Evolutionary conservation across 1,140 invertebrate genomes (phyloP), one percentile per base, ranked within the genome.

Genomic region (Aphidius gifuensis): DNA sequence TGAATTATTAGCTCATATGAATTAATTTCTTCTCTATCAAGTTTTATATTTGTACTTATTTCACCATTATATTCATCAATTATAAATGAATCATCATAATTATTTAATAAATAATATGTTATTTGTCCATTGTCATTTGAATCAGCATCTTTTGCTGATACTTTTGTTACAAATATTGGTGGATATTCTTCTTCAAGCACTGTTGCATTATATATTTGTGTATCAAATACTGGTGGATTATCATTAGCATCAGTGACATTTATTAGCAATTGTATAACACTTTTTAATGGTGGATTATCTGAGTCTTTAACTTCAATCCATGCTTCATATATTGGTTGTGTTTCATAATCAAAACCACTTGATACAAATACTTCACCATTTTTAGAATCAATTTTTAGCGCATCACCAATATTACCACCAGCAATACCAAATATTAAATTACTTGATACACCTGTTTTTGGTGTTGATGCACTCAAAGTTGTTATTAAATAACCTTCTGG

Each of bases 211-310:
- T 97, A 98, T 8, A 95, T 80, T 1, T 84, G 74, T 44, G 85
- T 85, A 68, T 91, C 88, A 75, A 97, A 93, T 0, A 90, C 79
- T 2, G 95, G 96, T 0, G 88, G 76, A 80, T 97, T 96, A 71
- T 98, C 94, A 77, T 98, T 98, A 6, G 88, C 87, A 76, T 97
- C 95, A 1, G 90, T 91, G 0, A 98, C 90, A 73, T 93, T 92
- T 23, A 97, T 88, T 48, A 88, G 82, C 5, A 97, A 74, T 69
- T 90, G 85, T 62, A 88, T 83, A 9, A 91, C 90, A 55, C 87
- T 92, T 60, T 90, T 83, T 16, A 96, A 75, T 1, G 90, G 86
- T 5, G 92, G 92, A 51, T 85, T 86, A 72, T 93, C 92, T 1
- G 89, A 88, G 78, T 97, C 93, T 57, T 86, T 82, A 1, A 95